phyloP scores from a whole-genome alignment of 1,140 invertebrate species.

The Elysia chlorotica region DNA sequence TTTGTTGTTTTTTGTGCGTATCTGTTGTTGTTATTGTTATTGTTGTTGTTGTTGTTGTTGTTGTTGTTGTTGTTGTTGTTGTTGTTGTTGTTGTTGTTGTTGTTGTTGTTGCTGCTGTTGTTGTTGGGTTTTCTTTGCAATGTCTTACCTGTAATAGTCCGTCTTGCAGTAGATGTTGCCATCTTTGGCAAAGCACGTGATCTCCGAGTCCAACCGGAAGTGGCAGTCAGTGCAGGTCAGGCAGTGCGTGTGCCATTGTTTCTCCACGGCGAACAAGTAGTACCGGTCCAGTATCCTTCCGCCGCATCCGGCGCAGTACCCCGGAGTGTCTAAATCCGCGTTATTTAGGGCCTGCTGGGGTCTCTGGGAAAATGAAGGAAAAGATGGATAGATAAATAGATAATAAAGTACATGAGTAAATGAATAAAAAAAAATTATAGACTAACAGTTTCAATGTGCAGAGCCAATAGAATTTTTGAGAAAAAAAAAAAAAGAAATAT shows the following conservation, averaged over 20 bases:
- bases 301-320: slow-evolving; percentile 84
- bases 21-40: too few species aligned
- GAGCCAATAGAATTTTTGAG: too few species aligned
- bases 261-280: slow-evolving; percentile 85
- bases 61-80: too few species aligned
- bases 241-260: slow-evolving; percentile 87
- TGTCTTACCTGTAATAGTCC: slow-evolving; percentile 96
- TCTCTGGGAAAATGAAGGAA: slow-evolving; percentile 7
- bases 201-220: slow-evolving; percentile 83
- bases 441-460: too few species aligned
- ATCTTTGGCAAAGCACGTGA: slow-evolving; percentile 91
- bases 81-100: too few species aligned
- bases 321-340: slow-evolving; percentile 29
- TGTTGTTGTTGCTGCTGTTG: too few species aligned
- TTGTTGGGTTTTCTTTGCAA: too few species aligned
- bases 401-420: not conserved
- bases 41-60: too few species aligned
- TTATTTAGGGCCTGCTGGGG: slow-evolving; percentile 12
- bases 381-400: too few species aligned
- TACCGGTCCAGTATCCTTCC: slow-evolving; percentile 80
- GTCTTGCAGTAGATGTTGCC: slow-evolving; percentile 97
- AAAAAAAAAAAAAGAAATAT: too few species aligned
- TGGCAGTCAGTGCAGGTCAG: slow-evolving; percentile 87
- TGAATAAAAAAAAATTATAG: too few species aligned
- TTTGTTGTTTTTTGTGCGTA: too few species aligned